These are phyloP conservation scores for Melieria crassipennis DNA, from an alignment of 2,888 invertebrate species.

Conservation along the genomic window DNA sequence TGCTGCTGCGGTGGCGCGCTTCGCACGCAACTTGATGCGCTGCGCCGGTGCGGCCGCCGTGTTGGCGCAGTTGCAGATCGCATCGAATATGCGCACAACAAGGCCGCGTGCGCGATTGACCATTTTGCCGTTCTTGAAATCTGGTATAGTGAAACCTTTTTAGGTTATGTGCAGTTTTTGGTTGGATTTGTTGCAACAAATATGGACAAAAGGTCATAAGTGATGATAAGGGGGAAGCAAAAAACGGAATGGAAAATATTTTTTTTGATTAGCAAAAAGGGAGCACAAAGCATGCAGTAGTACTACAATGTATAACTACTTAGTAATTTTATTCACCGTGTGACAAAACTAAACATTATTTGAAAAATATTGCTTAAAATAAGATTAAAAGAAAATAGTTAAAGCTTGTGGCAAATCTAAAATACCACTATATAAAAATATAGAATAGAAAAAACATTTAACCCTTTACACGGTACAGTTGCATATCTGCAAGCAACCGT, in stretches of 20 bases:
- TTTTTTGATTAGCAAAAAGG: no score
- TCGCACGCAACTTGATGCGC: slow-evolving; percentile 60
- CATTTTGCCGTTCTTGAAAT: slow-evolving; percentile 70
- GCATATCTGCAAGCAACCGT: no score
- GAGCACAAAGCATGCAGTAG: no score
- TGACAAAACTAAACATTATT: no score
- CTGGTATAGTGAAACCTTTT: slow-evolving; percentile 63
- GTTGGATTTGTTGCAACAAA: background rate
- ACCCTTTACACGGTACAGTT: no score
- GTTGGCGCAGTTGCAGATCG: slow-evolving; percentile 74
- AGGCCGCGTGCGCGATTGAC: slow-evolving; percentile 71
- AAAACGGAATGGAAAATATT: background rate
- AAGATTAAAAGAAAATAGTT: no score
- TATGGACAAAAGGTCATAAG: slow-evolving; percentile 24
- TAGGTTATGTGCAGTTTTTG: slow-evolving; percentile 38
- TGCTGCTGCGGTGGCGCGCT: slow-evolving; percentile 47
- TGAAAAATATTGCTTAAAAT: no score
- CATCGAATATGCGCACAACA: slow-evolving; percentile 72
- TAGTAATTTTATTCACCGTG: no score
- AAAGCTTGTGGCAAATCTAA: no score
- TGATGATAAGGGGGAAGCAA: slow-evolving; percentile 36
- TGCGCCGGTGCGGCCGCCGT: slow-evolving; percentile 69
- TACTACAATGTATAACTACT: no score
- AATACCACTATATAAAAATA: no score
- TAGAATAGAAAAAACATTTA: no score